Conservation (phyloP, 2,113 vertebrate species). For the Amphilophus citrinellus region DNA sequence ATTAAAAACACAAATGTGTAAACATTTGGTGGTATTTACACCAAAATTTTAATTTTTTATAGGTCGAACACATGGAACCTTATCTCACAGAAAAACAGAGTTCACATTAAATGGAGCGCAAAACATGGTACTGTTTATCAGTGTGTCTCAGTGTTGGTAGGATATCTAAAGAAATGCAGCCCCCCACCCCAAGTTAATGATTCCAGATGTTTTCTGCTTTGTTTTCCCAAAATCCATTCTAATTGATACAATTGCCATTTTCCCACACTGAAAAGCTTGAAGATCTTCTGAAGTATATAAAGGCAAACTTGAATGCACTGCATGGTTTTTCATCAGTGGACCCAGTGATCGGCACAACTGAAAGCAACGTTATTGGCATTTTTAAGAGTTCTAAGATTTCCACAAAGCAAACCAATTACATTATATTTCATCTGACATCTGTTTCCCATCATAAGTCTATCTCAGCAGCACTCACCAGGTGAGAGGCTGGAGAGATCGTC, state of each 20-base stretch:
- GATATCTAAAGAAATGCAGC: neutral
- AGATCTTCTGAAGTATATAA: neutral
- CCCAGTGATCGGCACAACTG: too few relatives aligned
- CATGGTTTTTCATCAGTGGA: neutral
- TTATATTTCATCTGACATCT: neutral
- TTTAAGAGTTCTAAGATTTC: neutral
- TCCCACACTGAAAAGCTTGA: neutral
- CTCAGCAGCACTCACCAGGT: neutral
- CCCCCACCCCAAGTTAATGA: neutral
- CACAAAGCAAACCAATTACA: neutral
- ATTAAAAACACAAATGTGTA: neutral
- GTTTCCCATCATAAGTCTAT: neutral
- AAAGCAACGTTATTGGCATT: fast-evolving
- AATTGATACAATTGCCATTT: neutral
- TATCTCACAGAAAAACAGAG: neutral
- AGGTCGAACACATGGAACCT: too few relatives aligned
- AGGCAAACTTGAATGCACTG: too few relatives aligned
- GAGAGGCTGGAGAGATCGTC: neutral
- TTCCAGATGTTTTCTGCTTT: neutral
- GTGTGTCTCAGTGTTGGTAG: neutral
- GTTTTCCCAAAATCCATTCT: neutral
- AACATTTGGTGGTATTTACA: neutral
- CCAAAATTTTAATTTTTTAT: too few relatives aligned
- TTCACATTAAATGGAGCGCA: neutral
- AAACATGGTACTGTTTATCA: neutral